phyloP scores from a whole-genome alignment of 2,113 vertebrate species.

The Lasiurus borealis region DNA sequence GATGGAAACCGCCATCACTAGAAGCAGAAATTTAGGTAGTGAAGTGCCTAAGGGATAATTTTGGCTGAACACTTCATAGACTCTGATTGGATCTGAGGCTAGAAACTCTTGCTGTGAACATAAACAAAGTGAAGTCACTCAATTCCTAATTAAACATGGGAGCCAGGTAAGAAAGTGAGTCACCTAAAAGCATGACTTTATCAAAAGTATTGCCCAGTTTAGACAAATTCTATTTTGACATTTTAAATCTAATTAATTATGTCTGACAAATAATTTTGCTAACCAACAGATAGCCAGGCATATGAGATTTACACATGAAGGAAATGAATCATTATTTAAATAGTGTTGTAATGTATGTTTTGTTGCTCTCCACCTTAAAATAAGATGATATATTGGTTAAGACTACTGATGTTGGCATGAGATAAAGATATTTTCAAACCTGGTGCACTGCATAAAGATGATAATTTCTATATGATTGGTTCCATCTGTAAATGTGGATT shows the following conservation, averaged over 20 bases:
- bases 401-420: not conserved
- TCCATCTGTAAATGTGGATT: not conserved
- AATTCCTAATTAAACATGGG: not conserved
- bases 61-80: not conserved
- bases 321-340: constrained; percentile 22
- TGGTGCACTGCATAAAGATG: not conserved
- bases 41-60: not conserved
- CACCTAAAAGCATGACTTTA: not conserved
- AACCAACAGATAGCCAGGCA: not conserved
- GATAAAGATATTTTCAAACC: not conserved
- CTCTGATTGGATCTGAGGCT: not conserved
- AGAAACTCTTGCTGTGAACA: not conserved
- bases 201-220: not conserved
- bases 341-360: not conserved
- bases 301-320: not conserved
- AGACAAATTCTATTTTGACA: not conserved
- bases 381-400: not conserved
- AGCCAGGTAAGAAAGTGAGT: not conserved
- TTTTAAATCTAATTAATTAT: not conserved
- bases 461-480: not conserved
- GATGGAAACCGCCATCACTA: not conserved
- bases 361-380: not conserved
- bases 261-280: not conserved
- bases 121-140: not conserved
- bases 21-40: not conserved